Evolutionary conservation across 2,797 vertebrate species (phyloP), one percentile per base, ranked within the genome.

Genomic region (Petrocephalus schoutedeni): DNA sequence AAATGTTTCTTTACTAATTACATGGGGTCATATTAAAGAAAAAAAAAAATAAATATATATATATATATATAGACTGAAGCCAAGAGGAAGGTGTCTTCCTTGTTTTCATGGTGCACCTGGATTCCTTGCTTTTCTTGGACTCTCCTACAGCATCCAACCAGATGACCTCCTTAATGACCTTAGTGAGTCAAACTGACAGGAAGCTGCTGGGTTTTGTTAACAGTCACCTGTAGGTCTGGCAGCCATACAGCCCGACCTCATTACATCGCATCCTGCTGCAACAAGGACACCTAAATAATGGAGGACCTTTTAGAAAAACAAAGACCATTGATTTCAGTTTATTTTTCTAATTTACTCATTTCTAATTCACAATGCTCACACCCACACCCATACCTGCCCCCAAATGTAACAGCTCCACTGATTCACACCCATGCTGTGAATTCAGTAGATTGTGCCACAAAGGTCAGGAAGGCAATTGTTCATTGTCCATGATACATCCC

Each of bases 361-460:
- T 56, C 54, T 36, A 9, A 54, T 16, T 57, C 83, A 57, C 12
- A 85, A 58, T 51, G n/a, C 28, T 21, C 83, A 51, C 23, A 32
- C 83, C 54, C 83, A 51, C 21, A 58, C 91, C 89, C 21, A 88
- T 90, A 92, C 90, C 89, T 91, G 87, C 90, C 45, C 32, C 36
- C 89, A 89, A 89, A 8, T 23, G 83, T 57, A 87, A 88, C 88
- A 87, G 88, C 90, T 88, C 90, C 87, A 89, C 88, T 71, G 87
- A 91, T 87, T 88, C 56, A 54, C 45, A 84, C 77, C 41, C 28
- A 41, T 21, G 45, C 32, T 71, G 84, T 23, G 85, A 49, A 87
- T 88, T 85, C 56, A 58, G 41, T 64, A 88, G 61, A 61, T 32
- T 85, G 58, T 56, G 14, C 49, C 59, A 54, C 84, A 80, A 51